Conservation (phyloP, 2,888 invertebrate genomes). For the Leptopilina myrica region DNA sequence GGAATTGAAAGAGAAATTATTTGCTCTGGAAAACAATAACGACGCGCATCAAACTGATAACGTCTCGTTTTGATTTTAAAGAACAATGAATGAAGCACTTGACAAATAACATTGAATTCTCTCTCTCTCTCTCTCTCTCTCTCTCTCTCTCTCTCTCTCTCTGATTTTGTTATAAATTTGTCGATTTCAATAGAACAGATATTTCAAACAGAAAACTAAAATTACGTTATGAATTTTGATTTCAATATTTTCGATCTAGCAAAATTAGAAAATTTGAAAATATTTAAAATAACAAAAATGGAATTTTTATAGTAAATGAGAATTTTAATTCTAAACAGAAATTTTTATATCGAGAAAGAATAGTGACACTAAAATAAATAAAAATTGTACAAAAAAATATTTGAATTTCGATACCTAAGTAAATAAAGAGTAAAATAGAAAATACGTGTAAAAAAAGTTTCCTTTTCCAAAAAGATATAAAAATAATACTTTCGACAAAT, state of each 20-base stretch:
- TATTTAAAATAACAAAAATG: background rate
- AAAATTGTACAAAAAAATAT: too few species aligned
- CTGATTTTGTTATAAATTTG: background rate
- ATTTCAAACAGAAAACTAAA: background rate
- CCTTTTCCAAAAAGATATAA: too few species aligned
- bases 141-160: background rate
- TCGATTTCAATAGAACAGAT: background rate
- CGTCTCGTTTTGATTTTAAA: conserved; percentile 14
- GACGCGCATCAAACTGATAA: conserved; percentile 27
- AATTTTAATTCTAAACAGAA: too few species aligned
- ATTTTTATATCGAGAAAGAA: too few species aligned
- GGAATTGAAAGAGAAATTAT: conserved; percentile 14
- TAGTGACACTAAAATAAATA: too few species aligned
- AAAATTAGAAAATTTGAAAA: background rate
- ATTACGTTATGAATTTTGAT: background rate
- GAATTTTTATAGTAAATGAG: too few species aligned
- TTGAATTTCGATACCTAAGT: background rate
- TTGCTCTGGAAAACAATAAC: conserved; percentile 27
- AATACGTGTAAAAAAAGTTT: too few species aligned
- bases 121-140: background rate
- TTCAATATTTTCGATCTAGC: too few species aligned
- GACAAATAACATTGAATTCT: conserved; percentile 19
- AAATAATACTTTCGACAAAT: too few species aligned
- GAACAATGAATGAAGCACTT: conserved; percentile 34
- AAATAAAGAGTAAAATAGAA: background rate